phyloP scores from a whole-genome alignment of 2,888 invertebrate genomes.

The Leptarthrus brevirostris region DNA sequence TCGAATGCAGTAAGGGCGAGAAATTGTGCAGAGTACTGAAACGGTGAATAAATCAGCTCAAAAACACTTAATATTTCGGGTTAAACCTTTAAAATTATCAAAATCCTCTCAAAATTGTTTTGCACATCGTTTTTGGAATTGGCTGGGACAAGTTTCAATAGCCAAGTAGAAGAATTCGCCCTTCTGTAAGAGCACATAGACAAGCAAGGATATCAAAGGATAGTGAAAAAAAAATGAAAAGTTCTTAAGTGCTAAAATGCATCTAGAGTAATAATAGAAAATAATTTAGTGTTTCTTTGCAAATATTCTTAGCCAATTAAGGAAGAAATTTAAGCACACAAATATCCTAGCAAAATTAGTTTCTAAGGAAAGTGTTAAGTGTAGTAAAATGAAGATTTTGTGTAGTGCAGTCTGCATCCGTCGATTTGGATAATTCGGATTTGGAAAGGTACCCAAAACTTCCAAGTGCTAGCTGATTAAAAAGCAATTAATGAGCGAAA shows the following conservation, averaged over 20 bases:
- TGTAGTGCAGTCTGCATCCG: background rate
- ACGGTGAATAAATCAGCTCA: conserved; percentile 15
- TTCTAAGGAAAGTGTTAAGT: conserved; percentile 1
- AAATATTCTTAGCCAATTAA: too few species aligned
- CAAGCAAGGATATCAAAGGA: background rate
- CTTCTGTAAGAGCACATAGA: conserved; percentile 7
- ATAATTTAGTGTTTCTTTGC: too few species aligned
- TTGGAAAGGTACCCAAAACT: background rate
- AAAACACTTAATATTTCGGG: background rate
- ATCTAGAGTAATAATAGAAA: too few species aligned
- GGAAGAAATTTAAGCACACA: background rate
- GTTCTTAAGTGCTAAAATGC: too few species aligned
- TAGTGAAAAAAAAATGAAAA: conserved; percentile 19
- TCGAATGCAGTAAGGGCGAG: conserved; percentile 62
- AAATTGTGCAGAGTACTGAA: conserved; percentile 14
- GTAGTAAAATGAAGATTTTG: conserved; percentile 21
- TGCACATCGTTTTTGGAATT: too few species aligned
- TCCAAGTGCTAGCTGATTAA: conserved; percentile 6
- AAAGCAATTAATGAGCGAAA: background rate
- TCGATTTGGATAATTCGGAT: too few species aligned
- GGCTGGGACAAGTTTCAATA: background rate
- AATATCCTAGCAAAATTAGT: conserved; percentile 16
- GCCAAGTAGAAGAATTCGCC: background rate
- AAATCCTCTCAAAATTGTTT: background rate
- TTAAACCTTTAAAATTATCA: too few species aligned